Evolutionary conservation across 2,797 vertebrate species (phyloP), one percentile per base, ranked within the genome.

Genomic region (Diplodus sargus): DNA sequence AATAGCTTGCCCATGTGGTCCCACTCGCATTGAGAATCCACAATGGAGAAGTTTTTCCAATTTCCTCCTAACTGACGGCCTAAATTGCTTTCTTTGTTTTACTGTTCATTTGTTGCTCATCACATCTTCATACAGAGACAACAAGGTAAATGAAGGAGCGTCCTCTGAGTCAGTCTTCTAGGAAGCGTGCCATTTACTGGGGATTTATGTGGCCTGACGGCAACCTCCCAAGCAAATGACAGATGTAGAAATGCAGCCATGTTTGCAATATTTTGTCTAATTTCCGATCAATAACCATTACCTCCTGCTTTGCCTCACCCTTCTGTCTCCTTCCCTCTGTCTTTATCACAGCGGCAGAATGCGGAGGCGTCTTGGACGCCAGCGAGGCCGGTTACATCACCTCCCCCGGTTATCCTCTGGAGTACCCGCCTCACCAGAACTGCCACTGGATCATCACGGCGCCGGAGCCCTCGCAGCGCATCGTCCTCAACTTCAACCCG

Each of bases 401-500:
- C 66, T 98, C 98, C 0, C 97, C 98, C 0, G 98, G 97, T 9
- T 99, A 99, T 79, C 98, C 98, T 12, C 95, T 97, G 88, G 98
- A 99, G 92, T 99, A 99, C 85, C 97, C 97, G 0, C 96, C 98
- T 62, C 97, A 99, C 90, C 98, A 98, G 95, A 97, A 96, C 95
- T 99, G 98, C 2, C 96, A 97, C 87, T 99, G 98, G 98, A 89
- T 98, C 91, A 96, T 99, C 93, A 97, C 96, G 0, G 94, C 97
- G 13, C 97, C 98, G 0, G 98, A 99, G 84, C 89, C 96, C 45
- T 97, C 97, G 65, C 98, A 99, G 94, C 97, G 98, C 92, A 98
- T 99, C 74, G 96, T 98, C 87, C 97, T 99, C 91, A 99, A 99
- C 96, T 99, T 99, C 94, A 99, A 99, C 93, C 98, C 98, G 11